Conservation (phyloP, 2,888 invertebrate genomes). For the Sympetrum striolatum region DNA sequence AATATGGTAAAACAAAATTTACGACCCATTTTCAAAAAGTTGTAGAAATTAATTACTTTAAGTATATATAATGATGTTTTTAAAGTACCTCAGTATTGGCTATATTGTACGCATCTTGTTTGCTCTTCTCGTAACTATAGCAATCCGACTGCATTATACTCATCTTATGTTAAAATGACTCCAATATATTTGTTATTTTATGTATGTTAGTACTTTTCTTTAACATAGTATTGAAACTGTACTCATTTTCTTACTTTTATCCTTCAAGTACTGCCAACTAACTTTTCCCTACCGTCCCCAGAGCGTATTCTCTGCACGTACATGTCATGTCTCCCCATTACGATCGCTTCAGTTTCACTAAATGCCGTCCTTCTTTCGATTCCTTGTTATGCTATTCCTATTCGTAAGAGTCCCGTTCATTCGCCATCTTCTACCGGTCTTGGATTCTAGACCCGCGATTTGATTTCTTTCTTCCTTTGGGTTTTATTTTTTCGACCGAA, state of each 20-base stretch:
- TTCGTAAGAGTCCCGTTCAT: background rate
- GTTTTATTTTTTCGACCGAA: background rate
- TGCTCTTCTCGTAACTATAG: no score
- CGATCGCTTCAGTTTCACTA: background rate
- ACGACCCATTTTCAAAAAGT: no score
- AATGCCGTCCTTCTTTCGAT: background rate
- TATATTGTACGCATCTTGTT: no score
- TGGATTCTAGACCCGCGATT: background rate
- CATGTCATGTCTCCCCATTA: background rate
- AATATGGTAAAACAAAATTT: no score
- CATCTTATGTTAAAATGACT: no score
- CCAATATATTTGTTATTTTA: background rate
- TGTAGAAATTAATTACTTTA: no score
- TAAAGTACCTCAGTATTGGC: no score
- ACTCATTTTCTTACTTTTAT: background rate
- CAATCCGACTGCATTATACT: no score
- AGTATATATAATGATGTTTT: no score
- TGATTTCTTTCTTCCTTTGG: background rate
- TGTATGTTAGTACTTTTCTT: background rate
- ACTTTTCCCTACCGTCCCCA: background rate
- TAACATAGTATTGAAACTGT: background rate
- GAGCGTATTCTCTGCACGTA: background rate
- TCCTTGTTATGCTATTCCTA: background rate
- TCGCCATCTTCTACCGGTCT: background rate
- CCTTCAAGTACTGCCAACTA: background rate